Conservation (phyloP, 2,888 invertebrate genomes). For the Tipula unca region DNA sequence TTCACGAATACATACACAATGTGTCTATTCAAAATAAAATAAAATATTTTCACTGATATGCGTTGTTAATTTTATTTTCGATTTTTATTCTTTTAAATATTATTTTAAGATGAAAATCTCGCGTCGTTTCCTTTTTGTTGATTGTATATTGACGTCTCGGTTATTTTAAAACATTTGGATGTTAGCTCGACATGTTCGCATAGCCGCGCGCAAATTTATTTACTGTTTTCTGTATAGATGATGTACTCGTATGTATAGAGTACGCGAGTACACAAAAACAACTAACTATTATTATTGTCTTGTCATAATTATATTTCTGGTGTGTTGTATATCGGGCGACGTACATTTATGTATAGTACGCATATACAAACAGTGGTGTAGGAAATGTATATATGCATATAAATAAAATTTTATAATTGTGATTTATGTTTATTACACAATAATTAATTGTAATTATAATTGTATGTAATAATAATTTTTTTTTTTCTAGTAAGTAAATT, state of each 20-base stretch:
- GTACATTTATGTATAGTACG: neutral
- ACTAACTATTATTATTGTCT: neutral
- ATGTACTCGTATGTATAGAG: no score
- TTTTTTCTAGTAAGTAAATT: neutral
- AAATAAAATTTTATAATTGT: neutral
- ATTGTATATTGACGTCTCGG: constrained; percentile 19
- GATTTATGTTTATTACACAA: neutral
- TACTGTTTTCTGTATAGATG: neutral
- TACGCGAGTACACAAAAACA: no score
- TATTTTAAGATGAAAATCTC: constrained; percentile 2
- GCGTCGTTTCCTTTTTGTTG: constrained; percentile 19
- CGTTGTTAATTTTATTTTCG: constrained; percentile 10
- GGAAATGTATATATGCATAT: neutral
- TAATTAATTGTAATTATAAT: neutral
- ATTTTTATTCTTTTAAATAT: neutral
- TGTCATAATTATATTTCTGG: no score
- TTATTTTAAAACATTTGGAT: constrained; percentile 19
- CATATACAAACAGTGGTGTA: neutral
- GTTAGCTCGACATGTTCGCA: neutral
- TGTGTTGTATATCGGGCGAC: neutral
- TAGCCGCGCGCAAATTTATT: neutral
- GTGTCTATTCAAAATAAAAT: neutral
- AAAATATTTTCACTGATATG: neutral
- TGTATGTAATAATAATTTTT: neutral
- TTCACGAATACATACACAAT: neutral